Base-by-base conservation (phyloP, 2,888 invertebrate species). In the Lithophane ornitopus region DNA sequence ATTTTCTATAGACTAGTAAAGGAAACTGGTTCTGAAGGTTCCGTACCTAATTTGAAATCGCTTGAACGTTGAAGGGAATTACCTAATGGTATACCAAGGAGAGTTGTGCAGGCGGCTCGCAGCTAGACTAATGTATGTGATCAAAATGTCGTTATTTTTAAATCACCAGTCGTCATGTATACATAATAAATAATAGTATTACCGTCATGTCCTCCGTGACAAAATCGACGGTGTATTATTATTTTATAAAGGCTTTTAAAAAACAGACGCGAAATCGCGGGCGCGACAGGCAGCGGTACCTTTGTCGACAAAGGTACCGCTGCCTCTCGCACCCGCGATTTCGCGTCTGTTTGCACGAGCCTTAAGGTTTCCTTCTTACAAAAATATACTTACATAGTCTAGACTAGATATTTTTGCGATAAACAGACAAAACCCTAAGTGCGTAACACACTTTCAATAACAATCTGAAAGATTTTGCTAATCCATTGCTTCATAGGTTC, bases 91-190 rank as follows among this genome's bases (percentile, higher is more conserved):
- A 44, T 52, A 80, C 12, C 49, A 61, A 49, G 54, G n/a, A 49
- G 58, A 41, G 22, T 66, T 67, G 28, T 58, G 22, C 26, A 28
- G 9, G 22, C 3, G 34, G 34, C 19, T 59, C 39, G 34, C 3
- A 26, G 44, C 19, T 59, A 28, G 34, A 70, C 62, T 67, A 74
- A 78, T 81, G 59, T 41, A 49, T 59, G 65, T 67, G 56, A 74
- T 82, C 71, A 79, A 79, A 71, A 4, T 74, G 82, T 82, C 70
- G 58, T 74, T 77, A 77, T 63, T 82, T 78, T 82, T 62, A 70
- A 79, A 82, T 75, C 56, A 82, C 14, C 14, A 16, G 52, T 74
- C 71, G 59, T 56, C 46, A 19, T 12, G 26, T 39, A 1, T 14
- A 26, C 46, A 16, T 22, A 68, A 65, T 52, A 63, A 68, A 69